A percentile compares a stretch with the other conserved stretches of the same genome.
Conservation (phyloP, 2,888 invertebrate species). For the Bombylius discolor region DNA sequence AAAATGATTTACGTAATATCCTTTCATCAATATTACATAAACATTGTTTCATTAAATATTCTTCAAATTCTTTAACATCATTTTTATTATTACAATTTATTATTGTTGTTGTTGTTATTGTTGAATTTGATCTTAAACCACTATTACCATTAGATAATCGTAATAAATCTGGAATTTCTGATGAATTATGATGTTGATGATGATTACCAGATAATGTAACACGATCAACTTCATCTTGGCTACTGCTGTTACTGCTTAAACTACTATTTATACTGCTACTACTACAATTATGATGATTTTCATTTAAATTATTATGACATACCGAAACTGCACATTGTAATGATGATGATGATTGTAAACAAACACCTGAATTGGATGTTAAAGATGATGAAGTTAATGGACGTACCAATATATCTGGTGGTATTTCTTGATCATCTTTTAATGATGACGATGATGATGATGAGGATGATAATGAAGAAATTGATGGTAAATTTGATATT, state of each 20-base stretch:
- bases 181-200: not conserved
- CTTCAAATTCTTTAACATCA: conserved; percentile 35
- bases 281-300: not conserved
- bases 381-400: conserved; percentile 5
- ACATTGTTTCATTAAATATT: conserved; percentile 56
- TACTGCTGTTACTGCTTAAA: not conserved
- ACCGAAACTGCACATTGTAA: conserved; percentile 8
- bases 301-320: conserved; percentile 8
- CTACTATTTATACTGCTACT: too few relatives aligned
- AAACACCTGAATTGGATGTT: not conserved
- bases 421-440: conserved; percentile 3
- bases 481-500: conserved; percentile 6
- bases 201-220: not conserved
- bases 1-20: conserved; percentile 56
- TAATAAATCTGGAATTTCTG: conserved; percentile 11
- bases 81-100: conserved; percentile 9
- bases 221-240: conserved; percentile 13
- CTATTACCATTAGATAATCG: not conserved
- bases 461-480: conserved; percentile 13
- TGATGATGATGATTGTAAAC: conserved; percentile 10
- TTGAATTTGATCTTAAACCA: not conserved
- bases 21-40: conserved; percentile 63
- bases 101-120: not conserved
- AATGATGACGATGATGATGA: conserved; percentile 15
- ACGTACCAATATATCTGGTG: conserved; percentile 6